These are phyloP conservation scores for Antennarius maculatus DNA, from an alignment of 2,797 vertebrate species.

Conservation along the genomic window DNA sequence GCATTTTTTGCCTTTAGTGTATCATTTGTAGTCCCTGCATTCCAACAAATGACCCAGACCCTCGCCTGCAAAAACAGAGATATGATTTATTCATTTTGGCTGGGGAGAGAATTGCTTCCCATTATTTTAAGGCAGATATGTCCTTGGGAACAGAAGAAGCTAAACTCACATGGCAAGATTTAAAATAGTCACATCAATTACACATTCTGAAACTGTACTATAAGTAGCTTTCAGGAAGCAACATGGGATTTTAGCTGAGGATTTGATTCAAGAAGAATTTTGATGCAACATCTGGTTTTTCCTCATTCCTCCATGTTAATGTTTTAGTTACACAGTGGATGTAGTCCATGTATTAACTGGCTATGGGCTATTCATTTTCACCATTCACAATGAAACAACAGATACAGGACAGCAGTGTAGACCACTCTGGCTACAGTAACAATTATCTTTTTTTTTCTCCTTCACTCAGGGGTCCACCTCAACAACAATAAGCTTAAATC, in stretches of 20 bases:
- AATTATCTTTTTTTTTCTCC: too few relatives aligned
- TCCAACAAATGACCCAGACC: conserved; percentile 75
- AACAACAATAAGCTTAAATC: conserved; percentile 44
- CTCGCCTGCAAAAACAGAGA: conserved; percentile 62
- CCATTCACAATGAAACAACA: too few relatives aligned
- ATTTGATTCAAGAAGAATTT: conserved; percentile 11
- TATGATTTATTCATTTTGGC: conserved; percentile 77
- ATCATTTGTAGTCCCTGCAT: conserved; percentile 73
- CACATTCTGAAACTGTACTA: conserved; percentile 17
- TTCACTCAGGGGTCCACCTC: conserved; percentile 7
- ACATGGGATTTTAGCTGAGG: neutral
- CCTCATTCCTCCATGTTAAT: neutral
- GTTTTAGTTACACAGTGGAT: neutral
- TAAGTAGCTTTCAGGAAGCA: too few relatives aligned
- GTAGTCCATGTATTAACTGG: neutral
- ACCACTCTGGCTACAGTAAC: too few relatives aligned
- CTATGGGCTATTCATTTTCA: too few relatives aligned
- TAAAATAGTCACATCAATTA: conserved; percentile 41
- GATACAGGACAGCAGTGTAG: too few relatives aligned
- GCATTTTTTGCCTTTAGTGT: conserved; percentile 76
- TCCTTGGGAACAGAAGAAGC: conserved; percentile 30
- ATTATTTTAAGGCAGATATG: conserved; percentile 48
- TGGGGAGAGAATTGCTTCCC: conserved; percentile 53
- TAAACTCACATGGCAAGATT: conserved; percentile 44
- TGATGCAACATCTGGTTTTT: neutral